Base-by-base conservation (phyloP, 2,888 invertebrate species). In the Xestia sexstrigata region DNA sequence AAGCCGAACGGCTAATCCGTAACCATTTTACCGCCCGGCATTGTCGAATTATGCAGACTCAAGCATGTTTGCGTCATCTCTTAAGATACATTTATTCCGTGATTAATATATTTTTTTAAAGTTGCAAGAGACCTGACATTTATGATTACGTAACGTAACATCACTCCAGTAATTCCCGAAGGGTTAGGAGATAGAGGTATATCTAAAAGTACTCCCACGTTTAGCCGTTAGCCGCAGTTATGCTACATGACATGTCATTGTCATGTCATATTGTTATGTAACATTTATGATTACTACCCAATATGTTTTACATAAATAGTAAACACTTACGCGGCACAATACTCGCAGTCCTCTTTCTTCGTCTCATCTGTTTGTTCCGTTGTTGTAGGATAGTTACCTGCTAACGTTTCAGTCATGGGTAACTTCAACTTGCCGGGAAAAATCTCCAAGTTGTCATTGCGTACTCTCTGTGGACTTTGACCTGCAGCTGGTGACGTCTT, bases 281-380 rank as follows among this genome's bases (percentile, higher is more conserved):
- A 13, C 11, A 11, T 35, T 17, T 15, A 67, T 26, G 15, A 26
- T 58, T n/a, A n/a, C 23, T 49, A 49, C 23, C 8, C 49, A 20
- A 39, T 20, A 30, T 13, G 5, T 63, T 39, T 13, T 47, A 26
- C 20, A 26, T 39, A 52, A 58, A 35, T n/a, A 26, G 7, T 30
- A 26, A 47, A 66, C 9, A 80, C 80, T 81, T 26, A 81, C 80
- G 84, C 71, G 35, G 35, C 47, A 68, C 80, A 84, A 67, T 68
- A 1, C 47, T 81, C 67, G 26, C 80, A 81, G 17, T 42, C 80
- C 62, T 70, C 84, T 5, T 11, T 11, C n/a, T 42, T 47, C 4
- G 30, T 3, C 1, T 45, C 39, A 15, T 60, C 60, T 30, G 23
- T 9, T 30, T 47, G 45, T 60, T 8, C 23, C 8, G 15, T n/a